Evolutionary conservation across 2,888 invertebrate species (phyloP), one percentile per base, ranked within the genome.

Genomic region (Dasysyrphus tricinctus): DNA sequence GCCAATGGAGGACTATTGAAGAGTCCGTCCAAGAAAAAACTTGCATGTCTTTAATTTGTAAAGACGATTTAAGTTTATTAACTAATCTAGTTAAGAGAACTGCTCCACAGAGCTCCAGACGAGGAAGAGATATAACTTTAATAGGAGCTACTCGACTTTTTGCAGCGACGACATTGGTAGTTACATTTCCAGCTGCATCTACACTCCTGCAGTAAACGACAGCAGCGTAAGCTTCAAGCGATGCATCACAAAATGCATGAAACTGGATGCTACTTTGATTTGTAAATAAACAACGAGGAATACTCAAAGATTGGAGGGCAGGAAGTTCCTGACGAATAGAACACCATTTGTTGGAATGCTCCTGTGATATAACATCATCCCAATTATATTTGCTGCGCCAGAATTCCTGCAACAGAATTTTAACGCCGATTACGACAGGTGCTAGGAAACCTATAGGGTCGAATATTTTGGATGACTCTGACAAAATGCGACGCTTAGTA

Each of bases 341-440:
- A 32, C 32, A 42, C 65, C 63, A 83, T 19, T 70, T 74, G 16
- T 59, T 61, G 44, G 63, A 57, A 29, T 61, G 70, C 0, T 73
- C 65, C 14, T 16, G n/a, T n/a, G n/a, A n/a, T n/a, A n/a, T n/a
- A n/a, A n/a, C n/a, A n/a, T 88, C 87, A 47, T 88, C 86, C 87
- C 84, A 88, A 6, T 14, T 9, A 5, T 88, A 29, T 29, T 32
- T 56, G 32, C 54, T 73, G 4, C 88, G 61, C 84, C 88, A 88
- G 11, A 88, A 63, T n/a, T 88, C 75, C 19, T 88, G 79, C 5
- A 87, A 88, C 0, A 88, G n/a, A 29, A 88, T 77, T 80, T 87
- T 88, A 32, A 88, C 47, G 8, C 73, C 47, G 2, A 88, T 44
- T 7, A 87, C 42, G 7, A 87, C 80, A 39, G 88, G 88, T 1